Conservation (phyloP, 2,888 invertebrate species). For the Junonia oenone region DNA sequence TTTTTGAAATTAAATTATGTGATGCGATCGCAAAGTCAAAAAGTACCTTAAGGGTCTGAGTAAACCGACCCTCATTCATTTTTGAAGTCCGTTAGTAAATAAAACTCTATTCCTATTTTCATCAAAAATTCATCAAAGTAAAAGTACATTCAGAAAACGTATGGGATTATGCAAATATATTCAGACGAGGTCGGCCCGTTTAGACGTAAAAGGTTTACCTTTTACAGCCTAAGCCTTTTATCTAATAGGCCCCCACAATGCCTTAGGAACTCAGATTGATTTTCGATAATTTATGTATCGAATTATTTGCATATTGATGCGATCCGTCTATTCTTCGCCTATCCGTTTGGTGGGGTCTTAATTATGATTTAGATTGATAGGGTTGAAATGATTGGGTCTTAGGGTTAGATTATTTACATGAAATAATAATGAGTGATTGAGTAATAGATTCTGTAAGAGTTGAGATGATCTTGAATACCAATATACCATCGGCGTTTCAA, state of each 20-base stretch:
- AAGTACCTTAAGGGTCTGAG: no score
- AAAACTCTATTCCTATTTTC: no score
- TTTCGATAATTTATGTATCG: slow-evolving; percentile 10
- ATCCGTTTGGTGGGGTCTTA: not conserved
- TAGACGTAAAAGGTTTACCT: slow-evolving; percentile 2
- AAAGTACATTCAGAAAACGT: no score
- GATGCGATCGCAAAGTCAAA: no score
- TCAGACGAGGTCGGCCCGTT: not conserved
- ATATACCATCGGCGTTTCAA: no score
- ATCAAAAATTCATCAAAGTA: no score
- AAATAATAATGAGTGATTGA: not conserved
- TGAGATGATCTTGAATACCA: no score
- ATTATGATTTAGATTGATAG: not conserved
- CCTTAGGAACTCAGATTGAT: slow-evolving; percentile 1
- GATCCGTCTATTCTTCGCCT: not conserved
- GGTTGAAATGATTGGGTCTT: not conserved
- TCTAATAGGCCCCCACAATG: slow-evolving; percentile 2
- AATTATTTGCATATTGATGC: slow-evolving; percentile 5
- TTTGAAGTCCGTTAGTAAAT: no score
- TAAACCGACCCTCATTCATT: no score
- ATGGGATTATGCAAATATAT: slow-evolving; percentile 1
- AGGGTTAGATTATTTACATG: not conserved
- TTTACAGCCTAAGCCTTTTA: slow-evolving; percentile 1
- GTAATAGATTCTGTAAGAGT: no score
- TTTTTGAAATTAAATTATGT: no score